phyloP scores from a whole-genome alignment of 2,888 invertebrate genomes.

The Boloria selene region DNA sequence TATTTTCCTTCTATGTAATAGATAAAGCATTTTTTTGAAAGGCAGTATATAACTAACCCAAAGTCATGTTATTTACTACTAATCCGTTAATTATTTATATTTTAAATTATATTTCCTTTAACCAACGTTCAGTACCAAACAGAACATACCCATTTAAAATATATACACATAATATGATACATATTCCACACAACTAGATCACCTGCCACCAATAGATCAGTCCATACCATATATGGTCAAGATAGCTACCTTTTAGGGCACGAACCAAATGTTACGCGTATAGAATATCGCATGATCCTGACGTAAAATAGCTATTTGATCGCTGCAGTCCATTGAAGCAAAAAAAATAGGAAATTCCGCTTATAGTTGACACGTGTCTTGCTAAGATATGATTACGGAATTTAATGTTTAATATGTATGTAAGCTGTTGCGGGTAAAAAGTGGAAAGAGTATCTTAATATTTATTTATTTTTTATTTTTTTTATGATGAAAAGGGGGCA shows the following conservation, averaged over 20 bases:
- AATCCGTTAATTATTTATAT: slow-evolving; percentile 1
- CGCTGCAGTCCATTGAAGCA: slow-evolving; percentile 10
- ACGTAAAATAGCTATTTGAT: slow-evolving; percentile 39
- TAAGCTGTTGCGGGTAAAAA: background rate
- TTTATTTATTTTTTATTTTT: too few species aligned
- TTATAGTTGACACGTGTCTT: slow-evolving; percentile 32
- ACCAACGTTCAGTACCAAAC: slow-evolving; percentile 41
- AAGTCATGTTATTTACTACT: background rate
- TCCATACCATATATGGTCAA: slow-evolving; percentile 59
- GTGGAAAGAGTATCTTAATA: background rate
- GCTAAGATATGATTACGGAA: slow-evolving; percentile 18
- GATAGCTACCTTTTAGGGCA: slow-evolving; percentile 52
- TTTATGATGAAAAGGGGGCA: too few species aligned
- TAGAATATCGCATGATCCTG: slow-evolving; percentile 48
- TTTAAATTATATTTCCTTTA: slow-evolving; percentile 2
- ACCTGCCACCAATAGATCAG: slow-evolving; percentile 71
- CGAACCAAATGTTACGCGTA: slow-evolving; percentile 56
- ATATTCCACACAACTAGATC: slow-evolving; percentile 75
- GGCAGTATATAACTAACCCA: too few species aligned
- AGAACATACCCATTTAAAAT: slow-evolving; percentile 46
- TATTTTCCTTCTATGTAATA: too few species aligned
- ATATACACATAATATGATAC: slow-evolving; percentile 57
- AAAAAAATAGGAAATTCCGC: slow-evolving; percentile 17
- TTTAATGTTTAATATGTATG: slow-evolving; percentile 5
- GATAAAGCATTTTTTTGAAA: too few species aligned